Conservation (phyloP, 2,797 vertebrate species). For the Carcharodon carcharias region DNA sequence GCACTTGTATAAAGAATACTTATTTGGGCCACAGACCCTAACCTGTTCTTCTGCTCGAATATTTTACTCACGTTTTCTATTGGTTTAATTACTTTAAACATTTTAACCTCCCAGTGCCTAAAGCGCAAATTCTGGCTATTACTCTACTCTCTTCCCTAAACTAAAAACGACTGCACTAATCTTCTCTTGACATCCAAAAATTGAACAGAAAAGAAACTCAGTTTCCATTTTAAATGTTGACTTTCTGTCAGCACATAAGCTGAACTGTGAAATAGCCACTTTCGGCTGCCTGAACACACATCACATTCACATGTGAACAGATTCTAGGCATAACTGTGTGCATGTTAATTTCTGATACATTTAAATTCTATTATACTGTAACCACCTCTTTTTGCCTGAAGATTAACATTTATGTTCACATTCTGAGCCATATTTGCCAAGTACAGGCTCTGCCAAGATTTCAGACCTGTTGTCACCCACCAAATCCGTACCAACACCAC, state of each 20-base stretch:
- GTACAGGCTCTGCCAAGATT: neutral
- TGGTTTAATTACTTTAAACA: too few species aligned
- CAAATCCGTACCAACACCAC: neutral
- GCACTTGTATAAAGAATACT: too few species aligned
- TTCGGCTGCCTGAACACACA: neutral
- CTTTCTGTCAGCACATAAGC: neutral
- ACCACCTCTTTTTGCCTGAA: neutral
- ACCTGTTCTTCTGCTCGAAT: too few species aligned
- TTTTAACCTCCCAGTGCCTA: too few species aligned
- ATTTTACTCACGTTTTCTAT: too few species aligned
- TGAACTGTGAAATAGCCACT: neutral
- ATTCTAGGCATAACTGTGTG: neutral
- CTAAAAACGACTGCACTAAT: neutral
- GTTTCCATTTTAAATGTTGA: neutral
- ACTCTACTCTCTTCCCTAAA: too few species aligned
- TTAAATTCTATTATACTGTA: neutral
- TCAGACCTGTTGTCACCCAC: neutral
- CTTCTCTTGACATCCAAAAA: neutral
- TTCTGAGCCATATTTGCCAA: neutral
- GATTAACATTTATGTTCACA: neutral
- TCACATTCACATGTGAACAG: neutral
- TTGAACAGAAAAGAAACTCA: neutral
- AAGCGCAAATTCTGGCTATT: too few species aligned
- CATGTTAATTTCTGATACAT: neutral
- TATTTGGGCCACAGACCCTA: too few species aligned